Evolutionary conservation across 2,113 vertebrate species (phyloP).

Genomic region (Dinomys branickii): DNA sequence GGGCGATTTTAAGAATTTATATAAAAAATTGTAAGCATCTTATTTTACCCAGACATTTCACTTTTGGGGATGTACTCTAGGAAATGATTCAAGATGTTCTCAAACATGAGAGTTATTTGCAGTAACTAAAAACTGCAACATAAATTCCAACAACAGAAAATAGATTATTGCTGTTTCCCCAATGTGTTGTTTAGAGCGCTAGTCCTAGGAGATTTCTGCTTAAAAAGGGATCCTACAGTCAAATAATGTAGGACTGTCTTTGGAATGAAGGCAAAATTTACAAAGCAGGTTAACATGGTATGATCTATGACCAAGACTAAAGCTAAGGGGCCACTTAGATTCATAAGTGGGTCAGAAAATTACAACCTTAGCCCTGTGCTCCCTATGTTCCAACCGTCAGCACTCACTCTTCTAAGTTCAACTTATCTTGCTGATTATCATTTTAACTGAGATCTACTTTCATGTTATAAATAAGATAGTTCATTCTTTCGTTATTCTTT

Average conservation of each 20-base stretch:
- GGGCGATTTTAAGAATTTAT: slow-evolving; percentile 11
- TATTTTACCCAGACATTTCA: slow-evolving; percentile 44
- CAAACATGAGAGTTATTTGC: slow-evolving; percentile 8
- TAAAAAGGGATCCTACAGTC: not conserved
- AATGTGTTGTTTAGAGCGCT: not conserved
- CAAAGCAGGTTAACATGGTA: not conserved
- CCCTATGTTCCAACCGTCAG: not conserved
- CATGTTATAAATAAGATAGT: not conserved
- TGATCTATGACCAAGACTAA: not conserved
- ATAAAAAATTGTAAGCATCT: not conserved
- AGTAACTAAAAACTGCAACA: slow-evolving; percentile 17
- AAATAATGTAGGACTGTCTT: not conserved
- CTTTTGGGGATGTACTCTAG: not conserved
- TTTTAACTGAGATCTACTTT: slow-evolving; percentile 34
- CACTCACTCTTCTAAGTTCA: not conserved
- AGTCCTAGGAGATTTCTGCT: not conserved
- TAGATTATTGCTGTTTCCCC: not conserved
- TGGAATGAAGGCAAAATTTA: not conserved
- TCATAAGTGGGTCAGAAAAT: not conserved
- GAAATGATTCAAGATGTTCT: slow-evolving; percentile 15
- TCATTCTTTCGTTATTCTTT: not conserved
- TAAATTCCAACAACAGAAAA: slow-evolving; percentile 14
- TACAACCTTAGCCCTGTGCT: not conserved
- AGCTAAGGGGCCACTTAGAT: not conserved
- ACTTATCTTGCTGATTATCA: not conserved